Evolutionary conservation across 2,797 vertebrate genomes (phyloP).

Genomic region (Psittacula derbiana): DNA sequence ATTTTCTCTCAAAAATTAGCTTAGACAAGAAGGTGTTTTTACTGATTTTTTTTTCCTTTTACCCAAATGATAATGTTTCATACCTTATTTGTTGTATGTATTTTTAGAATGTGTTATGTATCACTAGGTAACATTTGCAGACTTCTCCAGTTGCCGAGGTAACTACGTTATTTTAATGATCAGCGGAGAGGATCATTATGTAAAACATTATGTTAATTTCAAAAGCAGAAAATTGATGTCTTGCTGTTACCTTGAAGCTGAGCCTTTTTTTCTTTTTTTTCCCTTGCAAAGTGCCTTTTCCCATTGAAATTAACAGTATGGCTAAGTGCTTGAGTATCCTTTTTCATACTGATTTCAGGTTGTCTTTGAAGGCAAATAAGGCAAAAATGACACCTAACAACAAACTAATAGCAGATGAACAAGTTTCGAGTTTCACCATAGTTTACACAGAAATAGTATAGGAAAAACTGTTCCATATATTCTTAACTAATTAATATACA

Average conservation of each 20-base stretch:
- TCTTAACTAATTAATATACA: background rate
- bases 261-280: background rate
- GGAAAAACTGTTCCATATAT: background rate
- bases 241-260: conserved; percentile 59
- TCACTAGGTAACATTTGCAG: conserved; percentile 47
- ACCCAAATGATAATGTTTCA: background rate
- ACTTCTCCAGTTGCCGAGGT: conserved; percentile 67
- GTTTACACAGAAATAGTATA: background rate
- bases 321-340: background rate
- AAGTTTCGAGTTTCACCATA: background rate
- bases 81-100: conserved; percentile 43
- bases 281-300: background rate
- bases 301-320: background rate
- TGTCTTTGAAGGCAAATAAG: background rate
- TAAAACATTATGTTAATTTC: conserved; percentile 66
- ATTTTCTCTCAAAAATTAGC: background rate
- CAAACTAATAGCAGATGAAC: background rate
- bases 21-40: conserved; percentile 7
- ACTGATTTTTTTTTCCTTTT: background rate
- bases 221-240: conserved; percentile 46
- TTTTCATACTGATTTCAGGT: background rate
- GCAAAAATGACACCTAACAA: background rate
- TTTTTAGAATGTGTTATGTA: conserved; percentile 60
- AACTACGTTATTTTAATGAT: conserved; percentile 69
- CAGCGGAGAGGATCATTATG: conserved; percentile 46